Conservation (phyloP, 2,113 vertebrate species). For the Vidua macroura region DNA sequence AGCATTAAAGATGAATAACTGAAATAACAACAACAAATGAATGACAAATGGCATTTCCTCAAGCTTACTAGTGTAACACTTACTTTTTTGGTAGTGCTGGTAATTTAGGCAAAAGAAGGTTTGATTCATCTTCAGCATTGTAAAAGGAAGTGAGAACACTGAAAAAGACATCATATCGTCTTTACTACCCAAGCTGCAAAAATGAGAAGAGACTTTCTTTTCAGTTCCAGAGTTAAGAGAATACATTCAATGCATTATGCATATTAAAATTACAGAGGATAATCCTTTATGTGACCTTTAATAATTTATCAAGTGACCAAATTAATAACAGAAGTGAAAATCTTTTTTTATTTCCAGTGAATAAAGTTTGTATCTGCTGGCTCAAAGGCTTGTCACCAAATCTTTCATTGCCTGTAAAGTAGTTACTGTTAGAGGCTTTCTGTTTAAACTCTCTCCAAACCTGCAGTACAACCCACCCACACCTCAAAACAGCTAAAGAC, state of each 20-base stretch:
- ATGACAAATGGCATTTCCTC: neutral
- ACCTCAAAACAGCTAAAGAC: neutral
- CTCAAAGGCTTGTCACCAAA: neutral
- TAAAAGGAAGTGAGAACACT: conserved; percentile 87
- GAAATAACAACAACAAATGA: neutral
- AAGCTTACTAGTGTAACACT: neutral
- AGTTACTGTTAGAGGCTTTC: neutral
- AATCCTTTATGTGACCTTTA: neutral
- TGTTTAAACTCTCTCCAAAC: neutral
- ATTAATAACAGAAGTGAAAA: neutral
- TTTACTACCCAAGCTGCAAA: neutral
- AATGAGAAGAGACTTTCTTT: neutral
- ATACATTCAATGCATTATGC: neutral
- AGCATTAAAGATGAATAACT: neutral
- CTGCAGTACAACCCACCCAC: neutral
- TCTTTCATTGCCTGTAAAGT: neutral
- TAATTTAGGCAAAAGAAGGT: conserved; percentile 90
- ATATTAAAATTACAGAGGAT: neutral
- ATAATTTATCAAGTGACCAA: neutral
- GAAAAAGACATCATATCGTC: conserved; percentile 24
- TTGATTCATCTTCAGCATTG: conserved; percentile 92
- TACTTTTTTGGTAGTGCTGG: conserved; percentile 95
- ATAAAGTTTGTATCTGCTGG: neutral
- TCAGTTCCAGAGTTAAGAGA: neutral
- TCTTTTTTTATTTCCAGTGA: neutral